phyloP scores from a whole-genome alignment of 2,797 vertebrate species.

The Anolis apletophallus region DNA sequence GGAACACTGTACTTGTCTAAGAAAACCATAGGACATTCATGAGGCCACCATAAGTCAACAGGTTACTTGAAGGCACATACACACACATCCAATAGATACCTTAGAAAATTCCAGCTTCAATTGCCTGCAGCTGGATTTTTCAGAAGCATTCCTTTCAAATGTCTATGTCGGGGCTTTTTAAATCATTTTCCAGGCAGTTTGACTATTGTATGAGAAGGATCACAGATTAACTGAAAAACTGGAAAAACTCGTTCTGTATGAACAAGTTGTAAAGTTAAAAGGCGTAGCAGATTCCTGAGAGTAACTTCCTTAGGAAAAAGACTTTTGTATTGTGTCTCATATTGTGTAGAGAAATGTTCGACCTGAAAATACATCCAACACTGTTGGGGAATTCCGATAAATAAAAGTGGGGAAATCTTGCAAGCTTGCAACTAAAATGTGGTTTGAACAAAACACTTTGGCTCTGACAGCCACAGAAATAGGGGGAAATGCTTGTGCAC shows the following conservation, averaged over 20 bases:
- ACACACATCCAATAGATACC: background rate
- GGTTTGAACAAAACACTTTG: background rate
- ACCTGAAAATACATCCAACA: slow-evolving; percentile 1
- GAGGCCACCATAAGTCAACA: no score
- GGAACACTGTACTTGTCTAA: no score
- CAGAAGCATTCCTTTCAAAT: background rate
- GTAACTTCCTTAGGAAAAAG: background rate
- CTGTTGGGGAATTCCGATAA: background rate
- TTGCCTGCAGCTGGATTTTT: background rate
- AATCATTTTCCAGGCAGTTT: background rate
- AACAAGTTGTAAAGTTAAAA: background rate
- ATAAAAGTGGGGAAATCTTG: background rate
- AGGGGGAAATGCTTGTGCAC: background rate
- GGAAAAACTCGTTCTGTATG: slow-evolving; percentile 1
- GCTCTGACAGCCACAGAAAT: background rate
- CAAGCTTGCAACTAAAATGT: background rate
- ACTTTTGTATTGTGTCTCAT: background rate
- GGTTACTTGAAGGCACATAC: no score
- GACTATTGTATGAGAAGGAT: background rate
- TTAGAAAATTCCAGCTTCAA: background rate
- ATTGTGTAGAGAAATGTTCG: background rate
- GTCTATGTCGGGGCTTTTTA: background rate
- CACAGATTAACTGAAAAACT: background rate
- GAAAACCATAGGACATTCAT: no score
- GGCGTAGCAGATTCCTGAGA: background rate